phyloP scores from a whole-genome alignment of 64 coral and sea anemone genomes.

The Dendrophyllia cribrosa region DNA sequence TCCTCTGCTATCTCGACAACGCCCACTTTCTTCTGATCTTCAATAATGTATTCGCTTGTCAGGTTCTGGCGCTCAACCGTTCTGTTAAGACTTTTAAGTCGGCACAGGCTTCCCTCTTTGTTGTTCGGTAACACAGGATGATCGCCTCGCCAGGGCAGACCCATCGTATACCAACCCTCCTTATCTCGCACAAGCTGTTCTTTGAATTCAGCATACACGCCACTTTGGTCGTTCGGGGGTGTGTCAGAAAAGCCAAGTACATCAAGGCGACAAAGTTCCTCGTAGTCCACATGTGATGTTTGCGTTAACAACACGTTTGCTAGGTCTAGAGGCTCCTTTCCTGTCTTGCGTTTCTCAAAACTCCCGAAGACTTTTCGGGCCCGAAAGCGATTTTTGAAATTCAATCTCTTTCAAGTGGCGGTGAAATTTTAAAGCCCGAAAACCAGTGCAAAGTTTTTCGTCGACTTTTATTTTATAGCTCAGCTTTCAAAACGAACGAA shows the following conservation, averaged over 20 bases:
- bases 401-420: too few species aligned
- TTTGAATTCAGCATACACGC: not conserved
- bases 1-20: not conserved
- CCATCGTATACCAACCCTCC: constrained; percentile 7
- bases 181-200: not conserved
- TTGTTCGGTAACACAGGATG: constrained; percentile 7
- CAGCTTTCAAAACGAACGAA: too few species aligned
- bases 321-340: not conserved
- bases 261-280: constrained; percentile 17
- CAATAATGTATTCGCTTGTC: not conserved
- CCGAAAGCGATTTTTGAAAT: too few species aligned
- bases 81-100: not conserved
- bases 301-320: not conserved
- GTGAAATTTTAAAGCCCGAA: too few species aligned
- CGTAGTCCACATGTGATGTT: constrained; percentile 6
- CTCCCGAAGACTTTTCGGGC: too few species aligned
- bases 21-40: not conserved
- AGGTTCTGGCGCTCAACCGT: not conserved
- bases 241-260: not conserved
- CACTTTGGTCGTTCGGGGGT: not conserved
- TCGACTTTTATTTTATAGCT: too few species aligned
- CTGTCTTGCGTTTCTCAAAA: not conserved
- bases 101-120: not conserved
- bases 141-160: not conserved
- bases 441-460: too few species aligned